Conservation (phyloP, 2,113 vertebrate genomes). For the Channa argus region DNA sequence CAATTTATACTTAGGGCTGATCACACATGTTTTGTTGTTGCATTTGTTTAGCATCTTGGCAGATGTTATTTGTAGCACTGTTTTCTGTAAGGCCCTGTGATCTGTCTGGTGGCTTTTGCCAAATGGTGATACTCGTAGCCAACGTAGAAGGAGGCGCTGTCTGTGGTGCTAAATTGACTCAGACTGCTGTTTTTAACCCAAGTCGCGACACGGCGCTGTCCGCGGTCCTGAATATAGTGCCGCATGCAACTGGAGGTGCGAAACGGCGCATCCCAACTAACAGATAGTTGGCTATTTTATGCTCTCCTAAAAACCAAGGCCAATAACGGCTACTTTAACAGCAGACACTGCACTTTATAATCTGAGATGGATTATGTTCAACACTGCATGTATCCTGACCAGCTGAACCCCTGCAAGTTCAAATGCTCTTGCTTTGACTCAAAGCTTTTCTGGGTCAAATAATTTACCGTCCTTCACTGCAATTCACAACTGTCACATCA, state of each 20-base stretch:
- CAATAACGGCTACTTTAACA: background rate
- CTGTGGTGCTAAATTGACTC: conserved; percentile 54
- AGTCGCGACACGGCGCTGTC: conserved; percentile 38
- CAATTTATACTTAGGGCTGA: too few relatives aligned
- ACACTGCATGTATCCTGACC: conserved; percentile 38
- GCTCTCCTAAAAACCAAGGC: background rate
- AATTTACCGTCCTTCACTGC: conserved; percentile 69
- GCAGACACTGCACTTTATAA: conserved; percentile 11
- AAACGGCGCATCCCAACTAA: background rate
- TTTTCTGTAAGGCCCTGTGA: background rate
- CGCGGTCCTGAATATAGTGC: conserved; percentile 43
- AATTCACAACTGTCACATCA: conserved; percentile 71
- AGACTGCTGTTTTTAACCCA: conserved; percentile 26
- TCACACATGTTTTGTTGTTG: background rate
- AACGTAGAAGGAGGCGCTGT: conserved; percentile 44
- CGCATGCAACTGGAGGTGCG: conserved; percentile 3
- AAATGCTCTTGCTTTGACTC: conserved; percentile 44
- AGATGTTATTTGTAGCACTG: background rate
- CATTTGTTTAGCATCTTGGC: background rate
- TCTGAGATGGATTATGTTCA: conserved; percentile 18
- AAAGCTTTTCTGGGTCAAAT: conserved; percentile 74
- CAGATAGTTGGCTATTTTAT: background rate
- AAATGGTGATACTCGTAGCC: conserved; percentile 35
- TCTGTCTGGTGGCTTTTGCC: conserved; percentile 30
- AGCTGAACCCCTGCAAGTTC: conserved; percentile 50